Conservation (phyloP, 1,140 invertebrate genomes). For the Macrobrachium rosenbergii region DNA sequence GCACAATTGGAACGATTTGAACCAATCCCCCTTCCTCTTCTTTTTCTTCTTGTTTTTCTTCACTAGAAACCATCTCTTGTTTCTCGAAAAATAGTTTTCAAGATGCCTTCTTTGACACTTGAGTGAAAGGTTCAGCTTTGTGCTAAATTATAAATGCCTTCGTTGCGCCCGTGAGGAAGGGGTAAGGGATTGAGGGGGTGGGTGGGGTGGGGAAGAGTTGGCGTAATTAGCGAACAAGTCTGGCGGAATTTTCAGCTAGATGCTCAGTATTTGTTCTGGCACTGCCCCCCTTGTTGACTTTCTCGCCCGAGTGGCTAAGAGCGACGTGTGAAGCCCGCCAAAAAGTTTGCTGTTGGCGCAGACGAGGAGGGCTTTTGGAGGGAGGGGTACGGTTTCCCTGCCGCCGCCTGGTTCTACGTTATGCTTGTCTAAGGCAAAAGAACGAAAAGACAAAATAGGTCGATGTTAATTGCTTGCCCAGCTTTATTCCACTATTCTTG, state of each 20-base stretch:
- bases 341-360: slow-evolving; percentile 55
- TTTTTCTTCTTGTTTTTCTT: too few relatives aligned
- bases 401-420: not conserved
- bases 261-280: slow-evolving; percentile 62
- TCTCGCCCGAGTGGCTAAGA: slow-evolving; percentile 56
- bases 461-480: not conserved
- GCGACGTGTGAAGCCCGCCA: slow-evolving; percentile 60
- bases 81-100: too few relatives aligned
- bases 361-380: too few relatives aligned
- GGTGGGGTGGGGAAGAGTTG: slow-evolving; percentile 48
- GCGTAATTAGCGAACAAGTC: slow-evolving; percentile 56
- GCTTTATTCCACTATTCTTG: slow-evolving; percentile 31
- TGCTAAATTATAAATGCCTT: too few relatives aligned
- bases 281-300: slow-evolving; percentile 58
- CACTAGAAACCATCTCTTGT: too few relatives aligned
- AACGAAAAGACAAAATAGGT: not conserved
- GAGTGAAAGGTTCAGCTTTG: too few relatives aligned
- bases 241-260: slow-evolving; percentile 58
- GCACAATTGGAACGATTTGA: too few relatives aligned
- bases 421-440: not conserved
- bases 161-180: too few relatives aligned
- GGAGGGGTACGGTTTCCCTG: slow-evolving; percentile 1
- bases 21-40: too few relatives aligned
- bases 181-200: not conserved
- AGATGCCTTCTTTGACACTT: too few relatives aligned